Base-by-base conservation (phyloP, 2,888 invertebrate genomes). In the Pandemis cinnamomeana region DNA sequence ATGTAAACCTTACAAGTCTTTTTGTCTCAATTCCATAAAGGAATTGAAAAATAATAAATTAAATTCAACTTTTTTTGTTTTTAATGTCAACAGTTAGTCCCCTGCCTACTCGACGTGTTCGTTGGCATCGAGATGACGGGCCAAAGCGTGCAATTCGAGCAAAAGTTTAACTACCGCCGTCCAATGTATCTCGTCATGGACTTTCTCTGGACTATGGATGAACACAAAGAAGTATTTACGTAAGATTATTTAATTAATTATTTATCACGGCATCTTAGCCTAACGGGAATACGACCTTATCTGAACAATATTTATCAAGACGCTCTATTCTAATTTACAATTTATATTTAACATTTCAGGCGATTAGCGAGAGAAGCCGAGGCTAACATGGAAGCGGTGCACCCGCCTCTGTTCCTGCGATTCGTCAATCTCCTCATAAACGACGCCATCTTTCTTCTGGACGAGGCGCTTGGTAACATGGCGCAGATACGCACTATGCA, bases 101-200 rank as follows among this genome's bases (percentile, higher is more conserved):
- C 96, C 62, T 97, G 96, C 84, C 92, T 99, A 44, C 91, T 99
- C 72, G 96, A 98, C 85, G 98, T 99, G 8, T 99, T 99, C 89
- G 99, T 99, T n/a, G 97, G 98, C 78, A 99, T 99, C 76, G 99
- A 99, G 93, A 98, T 99, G 98, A 99, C 99, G 0, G 99, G 99
- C 0, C 98, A 99, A 87, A 98, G 97, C 84, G 99, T 99, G 27
- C 97, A 98, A 83, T 99, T 99, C 86, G 99, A 99, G 87, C 98
- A 99, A 89, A 99, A 99, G 91, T 99, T 99, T 89, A 98, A 98
- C 89, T 99, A 99, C 87, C 95, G 99, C 36, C 95, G 98, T 58
- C 99, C 99, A 2, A 99, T 99, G 98, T 99, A 99, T 86, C 95
- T 96, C 53, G 97, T 98, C 0, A 97, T 99, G 96, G 97, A 98